These are phyloP conservation scores for Chrysopilus asiliformis DNA, from an alignment of 2,888 invertebrate species.

Conservation along the genomic window DNA sequence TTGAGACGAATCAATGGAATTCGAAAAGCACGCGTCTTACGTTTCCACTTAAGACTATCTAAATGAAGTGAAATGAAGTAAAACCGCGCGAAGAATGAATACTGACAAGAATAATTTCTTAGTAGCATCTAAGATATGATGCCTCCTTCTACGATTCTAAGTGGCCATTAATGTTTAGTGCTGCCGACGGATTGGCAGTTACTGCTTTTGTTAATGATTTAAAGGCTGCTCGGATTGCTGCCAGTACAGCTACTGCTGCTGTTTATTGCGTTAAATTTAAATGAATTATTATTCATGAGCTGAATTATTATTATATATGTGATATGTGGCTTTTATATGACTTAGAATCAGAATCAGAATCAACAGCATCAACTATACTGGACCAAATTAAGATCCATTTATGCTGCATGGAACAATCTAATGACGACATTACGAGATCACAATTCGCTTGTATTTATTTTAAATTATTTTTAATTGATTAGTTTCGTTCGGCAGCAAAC, in stretches of 20 bases:
- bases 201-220: no score
- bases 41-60: no score
- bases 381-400: slow-evolving; percentile 15
- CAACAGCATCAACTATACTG: slow-evolving; percentile 8
- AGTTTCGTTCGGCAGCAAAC: slow-evolving; percentile 15
- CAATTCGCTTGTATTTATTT: slow-evolving; percentile 16
- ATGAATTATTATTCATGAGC: slow-evolving; percentile 16
- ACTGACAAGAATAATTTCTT: no score
- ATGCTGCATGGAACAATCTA: slow-evolving; percentile 14
- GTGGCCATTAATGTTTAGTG: no score
- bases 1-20: no score
- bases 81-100: no score
- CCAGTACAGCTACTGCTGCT: slow-evolving; percentile 6
- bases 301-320: slow-evolving; percentile 14
- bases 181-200: no score
- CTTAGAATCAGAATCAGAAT: slow-evolving; percentile 7
- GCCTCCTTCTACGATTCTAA: no score
- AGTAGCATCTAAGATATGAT: no score
- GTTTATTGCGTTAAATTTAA: slow-evolving; percentile 14
- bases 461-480: slow-evolving; percentile 17
- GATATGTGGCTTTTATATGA: slow-evolving; percentile 8
- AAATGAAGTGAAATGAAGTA: no score
- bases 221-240: no score
- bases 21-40: no score
- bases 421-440: slow-evolving; percentile 16